Conservation (phyloP, 2,797 vertebrate species). For the Malacoraja senta region DNA sequence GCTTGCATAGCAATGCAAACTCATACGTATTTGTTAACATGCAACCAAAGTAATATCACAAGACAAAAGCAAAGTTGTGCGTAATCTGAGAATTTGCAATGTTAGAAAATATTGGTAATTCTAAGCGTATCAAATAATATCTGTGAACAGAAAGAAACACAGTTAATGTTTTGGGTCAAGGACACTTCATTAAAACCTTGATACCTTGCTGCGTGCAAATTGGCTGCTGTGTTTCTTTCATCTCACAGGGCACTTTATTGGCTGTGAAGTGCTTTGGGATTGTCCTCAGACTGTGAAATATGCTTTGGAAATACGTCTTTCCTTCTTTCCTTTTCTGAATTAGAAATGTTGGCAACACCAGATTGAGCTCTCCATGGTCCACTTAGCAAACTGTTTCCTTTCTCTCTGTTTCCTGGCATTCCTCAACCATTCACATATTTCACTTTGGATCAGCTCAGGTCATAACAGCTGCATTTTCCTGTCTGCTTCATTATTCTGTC, state of each 20-base stretch:
- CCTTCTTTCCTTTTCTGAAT: neutral
- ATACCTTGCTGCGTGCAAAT: neutral
- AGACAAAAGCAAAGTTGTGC: neutral
- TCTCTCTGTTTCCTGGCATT: neutral
- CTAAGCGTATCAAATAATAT: neutral
- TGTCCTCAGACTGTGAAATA: too few relatives aligned
- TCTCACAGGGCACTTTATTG: neutral
- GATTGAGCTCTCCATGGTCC: neutral
- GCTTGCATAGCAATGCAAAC: neutral
- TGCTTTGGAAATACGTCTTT: neutral
- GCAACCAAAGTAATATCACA: neutral
- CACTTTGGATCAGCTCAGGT: neutral
- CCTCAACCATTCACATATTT: neutral
- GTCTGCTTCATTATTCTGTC: neutral
- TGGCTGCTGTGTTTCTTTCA: neutral
- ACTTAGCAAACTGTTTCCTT: neutral
- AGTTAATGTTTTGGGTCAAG: neutral
- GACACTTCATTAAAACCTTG: neutral
- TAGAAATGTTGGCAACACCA: neutral
- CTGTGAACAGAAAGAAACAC: neutral
- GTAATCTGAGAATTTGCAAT: neutral
- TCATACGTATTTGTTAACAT: neutral
- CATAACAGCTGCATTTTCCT: slow-evolving; percentile 1
- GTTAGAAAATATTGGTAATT: neutral
- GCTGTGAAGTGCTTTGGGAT: neutral